These are phyloP conservation scores for Shinisaurus crocodilurus DNA, from an alignment of 2,113 vertebrate genomes.

Conservation along the genomic window DNA sequence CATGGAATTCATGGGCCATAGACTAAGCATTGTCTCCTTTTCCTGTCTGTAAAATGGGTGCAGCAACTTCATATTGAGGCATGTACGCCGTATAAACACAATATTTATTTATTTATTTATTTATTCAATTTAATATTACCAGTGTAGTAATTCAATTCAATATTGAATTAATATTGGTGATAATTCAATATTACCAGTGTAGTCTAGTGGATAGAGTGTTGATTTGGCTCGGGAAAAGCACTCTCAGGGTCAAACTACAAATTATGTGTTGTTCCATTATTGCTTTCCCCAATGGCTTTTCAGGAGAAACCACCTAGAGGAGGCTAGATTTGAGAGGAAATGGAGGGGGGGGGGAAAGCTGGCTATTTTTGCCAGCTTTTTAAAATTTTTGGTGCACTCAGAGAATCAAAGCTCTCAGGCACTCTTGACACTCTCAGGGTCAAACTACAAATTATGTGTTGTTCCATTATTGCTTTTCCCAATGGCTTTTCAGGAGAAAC, in stretches of 20 bases:
- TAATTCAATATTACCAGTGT: background rate
- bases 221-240: background rate
- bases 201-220: no score
- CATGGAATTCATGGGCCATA: background rate
- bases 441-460: background rate
- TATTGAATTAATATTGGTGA: no score
- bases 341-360: no score
- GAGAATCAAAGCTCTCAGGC: background rate
- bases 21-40: background rate
- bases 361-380: background rate
- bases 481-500: background rate
- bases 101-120: no score
- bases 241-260: background rate
- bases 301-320: background rate
- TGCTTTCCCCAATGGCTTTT: background rate
- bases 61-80: background rate
- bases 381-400: background rate
- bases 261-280: background rate
- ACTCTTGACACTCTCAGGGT: background rate
- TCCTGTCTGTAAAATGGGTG: background rate
- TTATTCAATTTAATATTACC: background rate
- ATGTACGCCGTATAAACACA: no score
- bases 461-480: background rate
- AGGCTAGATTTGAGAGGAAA: background rate
- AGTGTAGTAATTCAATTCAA: no score